phyloP scores from a whole-genome alignment of 1,140 invertebrate genomes.

The Sitophilus oryzae region DNA sequence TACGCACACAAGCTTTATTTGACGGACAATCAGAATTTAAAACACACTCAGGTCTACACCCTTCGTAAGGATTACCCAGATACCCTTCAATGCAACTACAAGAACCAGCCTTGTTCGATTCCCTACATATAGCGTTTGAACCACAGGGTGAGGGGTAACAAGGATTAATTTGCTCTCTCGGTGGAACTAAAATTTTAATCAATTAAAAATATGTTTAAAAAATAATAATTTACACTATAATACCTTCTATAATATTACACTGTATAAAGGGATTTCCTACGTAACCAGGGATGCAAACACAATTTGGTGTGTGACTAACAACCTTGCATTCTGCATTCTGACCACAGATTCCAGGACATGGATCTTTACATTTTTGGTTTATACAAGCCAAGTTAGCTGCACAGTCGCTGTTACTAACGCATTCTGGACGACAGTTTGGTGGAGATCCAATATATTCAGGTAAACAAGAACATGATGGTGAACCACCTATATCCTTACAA shows the following conservation, averaged over 20 bases:
- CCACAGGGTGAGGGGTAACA: constrained; percentile 56
- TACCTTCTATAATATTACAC: constrained; percentile 42
- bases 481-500: constrained; percentile 54
- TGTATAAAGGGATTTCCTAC: constrained; percentile 61
- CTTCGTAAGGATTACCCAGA: constrained; percentile 52
- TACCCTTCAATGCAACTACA: constrained; percentile 57
- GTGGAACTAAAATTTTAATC: not conserved
- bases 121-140: constrained; percentile 56
- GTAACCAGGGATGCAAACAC: constrained; percentile 54
- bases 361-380: constrained; percentile 62
- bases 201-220: constrained; percentile 23
- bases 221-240: constrained; percentile 36
- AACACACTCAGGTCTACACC: constrained; percentile 71
- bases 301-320: constrained; percentile 55
- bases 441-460: constrained; percentile 56
- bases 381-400: constrained; percentile 57
- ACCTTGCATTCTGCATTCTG: constrained; percentile 52
- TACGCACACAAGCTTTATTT: constrained; percentile 61
- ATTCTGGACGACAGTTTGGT: constrained; percentile 62
- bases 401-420: no score
- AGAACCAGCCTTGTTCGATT: constrained; percentile 59
- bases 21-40: constrained; percentile 69
- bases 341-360: constrained; percentile 57
- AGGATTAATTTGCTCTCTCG: constrained; percentile 37
- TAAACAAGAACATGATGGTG: constrained; percentile 60